Evolutionary conservation across 2,797 vertebrate genomes (phyloP), one percentile per base, ranked within the genome.

Genomic region (Echiichthys vipera): DNA sequence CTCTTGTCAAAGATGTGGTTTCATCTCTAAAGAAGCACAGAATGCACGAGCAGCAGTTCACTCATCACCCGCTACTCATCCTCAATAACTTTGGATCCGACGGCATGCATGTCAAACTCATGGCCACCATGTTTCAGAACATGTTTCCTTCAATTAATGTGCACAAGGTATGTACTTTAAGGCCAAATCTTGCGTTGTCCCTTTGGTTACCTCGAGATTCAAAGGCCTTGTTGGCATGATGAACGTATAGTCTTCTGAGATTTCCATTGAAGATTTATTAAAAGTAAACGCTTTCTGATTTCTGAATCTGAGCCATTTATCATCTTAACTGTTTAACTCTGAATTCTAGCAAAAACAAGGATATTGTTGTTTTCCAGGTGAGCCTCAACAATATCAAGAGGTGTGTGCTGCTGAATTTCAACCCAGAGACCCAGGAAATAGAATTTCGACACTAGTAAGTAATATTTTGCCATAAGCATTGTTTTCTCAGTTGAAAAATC

Each of bases 91-190:
- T 98, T 18, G 96, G 96, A 0, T 83, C 90, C 0, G 94, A 95
- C 0, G 96, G 97, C 74, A 97, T 98, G 94, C 97, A 99, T 0
- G 55, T 98, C 70, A 98, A 98, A 82, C 93, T 99, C 46, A 97
- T 97, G 96, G 95, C 97, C 69, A 96, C 94, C 74, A 97, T 97
- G 96, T 97, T 98, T 84, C 97, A 99, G 83, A 96, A 98, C 89
- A 95, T 98, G 94, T 97, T 99, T 34, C 97, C 97, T 0, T 96
- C 96, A 65, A 97, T 99, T 81, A 98, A 98, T 0, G 96, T 99
- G 65, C 96, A 98, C 86, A 96, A 91, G 95, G 97, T 98, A 69
- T 1, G 90, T 5, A 43, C 9, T 12, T 18, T 20, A 9, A 18
- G 5, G 1, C 0, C 7, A 42, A 13, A n/a, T 1, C 0, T 5